phyloP scores from a whole-genome alignment of 2,113 vertebrate genomes.

The Oncorhynchus clarkii region DNA sequence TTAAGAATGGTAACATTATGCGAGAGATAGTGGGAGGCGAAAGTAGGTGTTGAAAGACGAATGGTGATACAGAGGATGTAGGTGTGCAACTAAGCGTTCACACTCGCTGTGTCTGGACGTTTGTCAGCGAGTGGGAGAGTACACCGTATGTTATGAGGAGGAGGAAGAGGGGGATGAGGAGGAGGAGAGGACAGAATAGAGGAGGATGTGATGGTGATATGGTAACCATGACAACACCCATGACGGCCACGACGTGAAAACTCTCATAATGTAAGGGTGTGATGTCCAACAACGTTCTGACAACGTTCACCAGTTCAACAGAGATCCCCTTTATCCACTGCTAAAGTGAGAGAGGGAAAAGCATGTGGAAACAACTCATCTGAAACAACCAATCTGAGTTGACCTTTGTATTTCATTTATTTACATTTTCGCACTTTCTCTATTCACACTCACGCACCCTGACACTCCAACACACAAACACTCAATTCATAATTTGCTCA shows the following conservation, averaged over 20 bases:
- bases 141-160: constrained; percentile 52
- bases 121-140: constrained; percentile 55
- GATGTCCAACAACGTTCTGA: background rate
- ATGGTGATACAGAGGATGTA: constrained; percentile 43
- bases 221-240: background rate
- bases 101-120: background rate
- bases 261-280: background rate
- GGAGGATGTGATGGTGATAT: background rate
- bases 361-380: background rate
- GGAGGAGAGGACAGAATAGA: background rate
- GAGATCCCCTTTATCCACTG: background rate
- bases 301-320: background rate
- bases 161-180: constrained; percentile 5
- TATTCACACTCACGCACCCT: too few species aligned
- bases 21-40: constrained; percentile 22
- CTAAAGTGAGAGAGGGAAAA: background rate
- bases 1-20: background rate
- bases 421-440: too few species aligned
- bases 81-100: constrained; percentile 35
- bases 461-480: background rate
- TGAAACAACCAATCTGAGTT: background rate
- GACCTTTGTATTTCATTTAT: too few species aligned
- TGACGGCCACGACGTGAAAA: background rate
- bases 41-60: constrained; percentile 36
- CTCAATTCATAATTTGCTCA: too few species aligned